phyloP scores from a whole-genome alignment of 2,113 vertebrate genomes.

The Sander lucioperca region DNA sequence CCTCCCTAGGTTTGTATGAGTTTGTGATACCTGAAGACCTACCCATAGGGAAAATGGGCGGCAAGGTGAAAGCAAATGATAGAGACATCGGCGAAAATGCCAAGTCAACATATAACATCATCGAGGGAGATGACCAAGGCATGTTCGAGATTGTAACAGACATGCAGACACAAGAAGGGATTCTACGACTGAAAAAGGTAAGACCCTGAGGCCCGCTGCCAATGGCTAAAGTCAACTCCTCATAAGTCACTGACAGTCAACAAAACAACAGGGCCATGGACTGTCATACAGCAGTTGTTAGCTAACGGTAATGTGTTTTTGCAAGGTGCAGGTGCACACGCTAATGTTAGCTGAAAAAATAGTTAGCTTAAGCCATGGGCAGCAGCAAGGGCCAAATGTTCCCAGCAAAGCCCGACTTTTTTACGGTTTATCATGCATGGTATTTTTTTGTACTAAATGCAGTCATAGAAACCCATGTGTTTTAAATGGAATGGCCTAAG shows the following conservation, averaged over 20 bases:
- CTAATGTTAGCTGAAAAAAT: not conserved
- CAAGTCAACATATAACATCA: conserved; percentile 93
- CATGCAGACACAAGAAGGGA: conserved; percentile 92
- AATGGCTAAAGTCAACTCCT: not conserved
- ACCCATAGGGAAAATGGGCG: conserved; percentile 89
- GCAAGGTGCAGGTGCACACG: not conserved
- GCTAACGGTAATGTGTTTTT: not conserved
- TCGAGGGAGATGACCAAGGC: conserved; percentile 93
- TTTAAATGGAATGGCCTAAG: not conserved
- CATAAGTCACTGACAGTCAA: not conserved
- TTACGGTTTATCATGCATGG: no score
- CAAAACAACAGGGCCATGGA: not conserved
- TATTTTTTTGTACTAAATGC: not conserved
- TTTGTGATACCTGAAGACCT: conserved; percentile 95
- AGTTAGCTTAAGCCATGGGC: not conserved
- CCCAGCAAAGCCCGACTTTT: not conserved
- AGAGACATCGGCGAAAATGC: conserved; percentile 95
- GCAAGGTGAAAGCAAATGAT: conserved; percentile 94
- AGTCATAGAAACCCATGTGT: not conserved
- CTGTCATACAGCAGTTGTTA: not conserved
- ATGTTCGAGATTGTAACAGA: conserved; percentile 94
- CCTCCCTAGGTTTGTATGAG: conserved; percentile 91
- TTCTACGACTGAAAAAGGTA: conserved; percentile 95
- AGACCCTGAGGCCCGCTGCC: not conserved
- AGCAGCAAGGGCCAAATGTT: not conserved